phyloP scores from a whole-genome alignment of 2,113 vertebrate species.

The Gopherus flavomarginatus region DNA sequence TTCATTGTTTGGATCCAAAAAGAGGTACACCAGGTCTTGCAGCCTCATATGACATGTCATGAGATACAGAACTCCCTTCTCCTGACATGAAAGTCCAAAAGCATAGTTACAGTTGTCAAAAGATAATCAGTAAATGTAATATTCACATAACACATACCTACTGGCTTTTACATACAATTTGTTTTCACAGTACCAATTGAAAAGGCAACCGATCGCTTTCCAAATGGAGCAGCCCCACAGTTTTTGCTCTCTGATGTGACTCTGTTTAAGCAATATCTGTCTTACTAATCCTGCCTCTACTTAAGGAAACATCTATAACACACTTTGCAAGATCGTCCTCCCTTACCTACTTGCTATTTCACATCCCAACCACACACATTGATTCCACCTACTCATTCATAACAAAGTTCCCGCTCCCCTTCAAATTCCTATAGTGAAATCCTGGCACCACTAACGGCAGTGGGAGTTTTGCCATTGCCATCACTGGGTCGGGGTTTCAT shows the following conservation, averaged over 20 bases:
- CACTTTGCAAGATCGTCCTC: constrained; percentile 48
- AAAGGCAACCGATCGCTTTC: not conserved
- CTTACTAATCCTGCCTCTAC: not conserved
- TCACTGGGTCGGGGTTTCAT: not conserved
- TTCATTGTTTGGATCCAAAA: not conserved
- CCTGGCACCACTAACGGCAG: constrained; percentile 42
- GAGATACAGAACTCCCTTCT: not conserved
- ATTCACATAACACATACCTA: not conserved
- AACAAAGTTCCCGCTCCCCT: constrained; percentile 46
- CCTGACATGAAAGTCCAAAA: not conserved
- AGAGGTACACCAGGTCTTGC: not conserved
- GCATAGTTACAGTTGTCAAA: not conserved
- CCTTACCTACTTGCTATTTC: constrained; percentile 65
- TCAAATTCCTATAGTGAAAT: constrained; percentile 64
- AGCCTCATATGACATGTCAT: not conserved
- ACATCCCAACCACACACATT: constrained; percentile 65
- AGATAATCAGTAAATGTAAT: constrained; percentile 23
- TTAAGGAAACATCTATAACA: not conserved
- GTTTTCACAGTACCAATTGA: not conserved
- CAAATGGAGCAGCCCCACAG: not conserved
- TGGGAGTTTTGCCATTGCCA: constrained; percentile 49
- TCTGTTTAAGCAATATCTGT: not conserved
- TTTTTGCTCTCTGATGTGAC: not conserved
- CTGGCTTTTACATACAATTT: constrained; percentile 16
- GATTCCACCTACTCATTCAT: constrained; percentile 55